Percentiles rank a stretch among this genome's conserved stretches.
Conservation (phyloP, 1,140 invertebrate genomes). For the Steinernema khuongi region DNA sequence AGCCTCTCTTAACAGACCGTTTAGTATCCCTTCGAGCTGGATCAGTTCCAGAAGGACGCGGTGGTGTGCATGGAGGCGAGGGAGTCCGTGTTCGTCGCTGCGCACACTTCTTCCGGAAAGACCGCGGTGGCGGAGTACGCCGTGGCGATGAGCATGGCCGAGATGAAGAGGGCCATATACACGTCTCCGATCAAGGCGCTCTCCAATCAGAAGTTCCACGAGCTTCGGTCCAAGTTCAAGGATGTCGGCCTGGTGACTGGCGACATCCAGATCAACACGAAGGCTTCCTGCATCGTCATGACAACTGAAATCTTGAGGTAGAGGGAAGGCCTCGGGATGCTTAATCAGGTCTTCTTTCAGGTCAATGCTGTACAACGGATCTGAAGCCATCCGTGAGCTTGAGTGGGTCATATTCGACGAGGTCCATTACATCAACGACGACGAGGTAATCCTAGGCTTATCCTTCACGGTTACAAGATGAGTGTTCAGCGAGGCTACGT, state of each 20-base stretch:
- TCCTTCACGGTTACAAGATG: constrained; percentile 26
- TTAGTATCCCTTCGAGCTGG: constrained; percentile 83
- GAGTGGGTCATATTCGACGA: constrained; percentile 99
- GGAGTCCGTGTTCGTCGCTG: constrained; percentile 93
- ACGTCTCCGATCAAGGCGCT: constrained; percentile 98
- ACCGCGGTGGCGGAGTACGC: constrained; percentile 99
- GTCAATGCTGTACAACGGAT: constrained; percentile 92
- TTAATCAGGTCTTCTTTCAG: constrained; percentile 48
- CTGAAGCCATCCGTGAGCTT: constrained; percentile 85
- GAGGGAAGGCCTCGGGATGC: neutral
- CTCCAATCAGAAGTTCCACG: constrained; percentile 97
- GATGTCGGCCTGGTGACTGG: constrained; percentile 91
- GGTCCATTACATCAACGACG: constrained; percentile 97
- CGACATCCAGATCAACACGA: constrained; percentile 88
- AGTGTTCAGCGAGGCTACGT: constrained; percentile 80
- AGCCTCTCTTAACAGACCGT: constrained; percentile 29
- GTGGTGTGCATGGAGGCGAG: constrained; percentile 86
- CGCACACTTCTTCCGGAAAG: constrained; percentile 97
- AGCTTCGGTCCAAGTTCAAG: constrained; percentile 76
- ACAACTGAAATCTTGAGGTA: constrained; percentile 78
- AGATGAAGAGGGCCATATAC: constrained; percentile 88
- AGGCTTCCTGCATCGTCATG: constrained; percentile 93
- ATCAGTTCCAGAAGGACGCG: constrained; percentile 92
- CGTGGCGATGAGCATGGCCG: constrained; percentile 78
- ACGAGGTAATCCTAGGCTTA: constrained; percentile 67